phyloP scores from a whole-genome alignment of 2,888 invertebrate genomes.

The Watsonalla cultraria region DNA sequence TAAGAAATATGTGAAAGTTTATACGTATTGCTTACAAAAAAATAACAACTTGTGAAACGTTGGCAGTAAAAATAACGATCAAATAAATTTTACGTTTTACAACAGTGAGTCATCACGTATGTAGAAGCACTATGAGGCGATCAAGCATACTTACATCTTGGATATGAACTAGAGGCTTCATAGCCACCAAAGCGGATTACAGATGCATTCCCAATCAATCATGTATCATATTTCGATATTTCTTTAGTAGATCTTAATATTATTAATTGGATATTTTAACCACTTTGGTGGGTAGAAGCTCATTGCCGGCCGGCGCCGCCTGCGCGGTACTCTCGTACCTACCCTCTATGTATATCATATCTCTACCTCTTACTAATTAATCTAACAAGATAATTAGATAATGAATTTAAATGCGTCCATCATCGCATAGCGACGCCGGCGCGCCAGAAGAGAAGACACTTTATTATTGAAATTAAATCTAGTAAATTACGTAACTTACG shows the following conservation, averaged over 20 bases:
- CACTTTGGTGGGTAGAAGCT: not conserved
- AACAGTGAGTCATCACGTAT: constrained; percentile 56
- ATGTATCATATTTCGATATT: no score
- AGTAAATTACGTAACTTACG: constrained; percentile 64
- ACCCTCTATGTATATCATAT: constrained; percentile 16
- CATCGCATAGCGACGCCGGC: constrained; percentile 42
- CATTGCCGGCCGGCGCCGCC: constrained; percentile 28
- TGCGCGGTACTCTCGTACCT: constrained; percentile 23
- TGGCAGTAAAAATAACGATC: constrained; percentile 63
- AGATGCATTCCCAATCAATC: not conserved
- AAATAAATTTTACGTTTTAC: constrained; percentile 46
- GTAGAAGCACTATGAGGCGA: constrained; percentile 71
- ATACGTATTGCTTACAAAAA: constrained; percentile 54
- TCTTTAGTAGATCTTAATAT: no score
- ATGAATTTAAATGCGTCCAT: constrained; percentile 52
- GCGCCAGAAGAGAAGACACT: constrained; percentile 51
- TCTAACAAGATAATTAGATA: constrained; percentile 58
- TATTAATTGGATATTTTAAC: not conserved
- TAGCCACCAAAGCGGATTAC: not conserved
- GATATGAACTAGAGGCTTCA: constrained; percentile 15
- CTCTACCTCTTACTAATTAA: constrained; percentile 40
- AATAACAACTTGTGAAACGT: constrained; percentile 67
- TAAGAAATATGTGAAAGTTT: constrained; percentile 49
- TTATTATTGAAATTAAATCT: constrained; percentile 66
- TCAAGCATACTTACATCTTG: constrained; percentile 69